phyloP scores from a whole-genome alignment of 2,888 invertebrate genomes.

The Meiosimyza platycephala region DNA sequence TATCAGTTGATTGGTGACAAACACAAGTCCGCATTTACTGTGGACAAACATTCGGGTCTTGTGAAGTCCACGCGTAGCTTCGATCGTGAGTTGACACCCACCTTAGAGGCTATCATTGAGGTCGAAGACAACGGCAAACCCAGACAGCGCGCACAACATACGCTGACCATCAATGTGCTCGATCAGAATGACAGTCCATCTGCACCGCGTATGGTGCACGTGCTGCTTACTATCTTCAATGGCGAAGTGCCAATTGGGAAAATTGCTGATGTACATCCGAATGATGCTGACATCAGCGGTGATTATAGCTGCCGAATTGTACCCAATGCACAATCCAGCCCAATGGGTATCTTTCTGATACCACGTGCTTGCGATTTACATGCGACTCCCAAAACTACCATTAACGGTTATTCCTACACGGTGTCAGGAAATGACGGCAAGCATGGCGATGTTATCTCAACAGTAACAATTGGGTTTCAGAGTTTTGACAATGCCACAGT shows the following conservation, averaged over 20 bases:
- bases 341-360: conserved; percentile 75
- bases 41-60: conserved; percentile 84
- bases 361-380: conserved; percentile 83
- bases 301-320: conserved; percentile 88
- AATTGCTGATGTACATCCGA: conserved; percentile 91
- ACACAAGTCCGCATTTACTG: conserved; percentile 79
- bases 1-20: conserved; percentile 83
- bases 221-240: conserved; percentile 82
- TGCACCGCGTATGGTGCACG: conserved; percentile 82
- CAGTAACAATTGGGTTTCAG: conserved; percentile 84
- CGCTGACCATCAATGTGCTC: conserved; percentile 78
- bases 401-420: conserved; percentile 80
- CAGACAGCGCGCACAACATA: conserved; percentile 83
- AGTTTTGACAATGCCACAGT: conserved; percentile 85
- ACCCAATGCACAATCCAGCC: conserved; percentile 70
- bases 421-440: conserved; percentile 91
- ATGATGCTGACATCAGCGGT: conserved; percentile 90
- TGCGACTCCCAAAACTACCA: conserved; percentile 75
- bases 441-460: conserved; percentile 87
- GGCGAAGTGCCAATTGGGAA: conserved; percentile 81
- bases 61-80: conserved; percentile 82
- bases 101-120: conserved; percentile 80
- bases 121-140: conserved; percentile 91
- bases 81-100: conserved; percentile 84
- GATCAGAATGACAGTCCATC: conserved; percentile 95